Conservation (phyloP, 2,888 invertebrate genomes). For the Norana najaformis region DNA sequence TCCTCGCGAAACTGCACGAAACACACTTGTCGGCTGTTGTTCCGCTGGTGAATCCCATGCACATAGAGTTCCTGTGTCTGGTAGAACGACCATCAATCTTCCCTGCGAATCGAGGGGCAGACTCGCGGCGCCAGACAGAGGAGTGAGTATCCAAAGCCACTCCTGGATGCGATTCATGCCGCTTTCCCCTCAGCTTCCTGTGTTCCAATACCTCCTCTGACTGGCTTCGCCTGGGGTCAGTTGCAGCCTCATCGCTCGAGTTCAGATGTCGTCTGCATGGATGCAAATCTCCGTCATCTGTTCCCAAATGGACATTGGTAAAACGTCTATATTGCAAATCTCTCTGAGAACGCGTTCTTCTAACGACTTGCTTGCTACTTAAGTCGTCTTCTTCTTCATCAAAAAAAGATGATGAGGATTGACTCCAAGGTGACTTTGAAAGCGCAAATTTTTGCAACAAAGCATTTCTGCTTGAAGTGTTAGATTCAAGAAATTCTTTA, state of each 20-base stretch:
- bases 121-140: conserved; percentile 2
- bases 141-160: background rate
- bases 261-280: background rate
- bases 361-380: background rate
- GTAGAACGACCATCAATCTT: background rate
- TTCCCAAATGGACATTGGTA: background rate
- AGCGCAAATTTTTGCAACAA: background rate
- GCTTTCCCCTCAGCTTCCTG: background rate
- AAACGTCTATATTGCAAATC: background rate
- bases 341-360: background rate
- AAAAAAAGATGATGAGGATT: background rate
- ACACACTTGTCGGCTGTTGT: background rate
- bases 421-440: background rate
- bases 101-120: background rate
- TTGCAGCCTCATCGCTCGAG: background rate
- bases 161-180: background rate
- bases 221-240: background rate
- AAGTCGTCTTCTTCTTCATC: background rate
- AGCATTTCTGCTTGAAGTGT: background rate
- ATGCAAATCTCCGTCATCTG: background rate
- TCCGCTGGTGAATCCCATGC: background rate
- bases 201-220: background rate
- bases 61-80: background rate
- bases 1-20: background rate
- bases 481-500: background rate